A percentile compares a stretch with the other conserved stretches of the same genome.
Evolutionary conservation across 2,888 invertebrate species (phyloP).

Genomic region (Dorcus hopei): DNA sequence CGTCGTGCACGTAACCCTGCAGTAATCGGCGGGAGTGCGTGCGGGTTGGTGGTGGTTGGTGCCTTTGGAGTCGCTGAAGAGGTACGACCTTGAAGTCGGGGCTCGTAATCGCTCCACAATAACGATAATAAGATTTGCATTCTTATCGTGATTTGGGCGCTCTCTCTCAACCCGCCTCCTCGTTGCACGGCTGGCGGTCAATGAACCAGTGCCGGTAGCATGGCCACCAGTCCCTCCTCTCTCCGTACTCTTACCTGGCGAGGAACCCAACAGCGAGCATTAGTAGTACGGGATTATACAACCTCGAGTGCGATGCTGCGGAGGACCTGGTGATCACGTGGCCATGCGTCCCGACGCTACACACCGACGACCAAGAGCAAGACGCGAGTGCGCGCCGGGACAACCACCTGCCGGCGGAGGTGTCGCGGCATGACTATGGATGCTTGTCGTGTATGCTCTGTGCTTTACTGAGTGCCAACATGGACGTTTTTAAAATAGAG

Average conservation of each 20-base stretch:
- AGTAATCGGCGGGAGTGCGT: too few relatives aligned
- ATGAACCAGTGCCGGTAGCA: conserved; percentile 50
- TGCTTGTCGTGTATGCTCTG: conserved; percentile 19
- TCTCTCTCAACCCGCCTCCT: conserved; percentile 31
- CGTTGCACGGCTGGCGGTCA: conserved; percentile 52
- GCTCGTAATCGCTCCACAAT: conserved; percentile 14
- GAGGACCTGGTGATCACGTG: conserved; percentile 38
- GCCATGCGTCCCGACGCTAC: conserved; percentile 38
- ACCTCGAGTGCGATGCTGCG: conserved; percentile 41
- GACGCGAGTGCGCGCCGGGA: conserved; percentile 31
- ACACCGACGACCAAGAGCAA: conserved; percentile 8
- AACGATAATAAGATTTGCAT: conserved; percentile 33
- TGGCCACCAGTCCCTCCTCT: conserved; percentile 38
- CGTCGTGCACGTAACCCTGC: too few relatives aligned
- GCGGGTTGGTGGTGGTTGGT: background rate
- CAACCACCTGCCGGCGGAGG: conserved; percentile 40
- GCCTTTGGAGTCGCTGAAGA: conserved; percentile 2
- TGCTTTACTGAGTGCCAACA: conserved; percentile 36
- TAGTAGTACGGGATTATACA: conserved; percentile 44
- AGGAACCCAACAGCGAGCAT: conserved; percentile 45
- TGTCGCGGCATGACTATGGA: conserved; percentile 11
- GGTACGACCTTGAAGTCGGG: conserved; percentile 16
- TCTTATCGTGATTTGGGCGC: conserved; percentile 38
- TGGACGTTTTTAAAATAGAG: conserved; percentile 73
- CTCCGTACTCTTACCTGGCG: conserved; percentile 44